These are phyloP conservation scores for Stegophylla sp. DNA, from an alignment of 2,888 invertebrate genomes.

Conservation along the genomic window DNA sequence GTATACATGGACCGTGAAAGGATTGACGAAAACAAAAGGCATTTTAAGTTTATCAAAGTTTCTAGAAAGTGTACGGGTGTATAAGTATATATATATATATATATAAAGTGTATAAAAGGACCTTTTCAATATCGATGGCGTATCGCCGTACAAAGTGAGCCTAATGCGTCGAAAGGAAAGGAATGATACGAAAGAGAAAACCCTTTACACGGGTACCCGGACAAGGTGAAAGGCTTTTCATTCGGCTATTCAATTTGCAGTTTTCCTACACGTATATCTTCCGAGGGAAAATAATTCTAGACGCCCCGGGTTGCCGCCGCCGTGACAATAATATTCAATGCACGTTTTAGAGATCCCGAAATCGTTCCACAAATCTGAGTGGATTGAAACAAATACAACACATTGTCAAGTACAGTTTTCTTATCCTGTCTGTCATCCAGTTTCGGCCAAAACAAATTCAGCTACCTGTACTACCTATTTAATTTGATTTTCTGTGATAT, in stretches of 20 bases:
- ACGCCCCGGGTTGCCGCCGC: neutral
- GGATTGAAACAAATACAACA: slow-evolving; percentile 41
- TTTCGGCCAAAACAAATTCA: neutral
- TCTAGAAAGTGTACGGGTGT: slow-evolving; percentile 26
- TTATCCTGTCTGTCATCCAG: neutral
- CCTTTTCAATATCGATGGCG: slow-evolving; percentile 55
- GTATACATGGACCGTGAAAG: slow-evolving; percentile 46
- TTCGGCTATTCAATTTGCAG: slow-evolving; percentile 50
- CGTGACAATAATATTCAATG: slow-evolving; percentile 29
- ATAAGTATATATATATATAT: slow-evolving; percentile 13
- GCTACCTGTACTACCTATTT: neutral
- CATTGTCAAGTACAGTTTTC: slow-evolving; percentile 33
- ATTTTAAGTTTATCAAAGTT: slow-evolving; percentile 56
- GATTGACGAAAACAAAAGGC: slow-evolving; percentile 53
- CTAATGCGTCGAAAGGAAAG: slow-evolving; percentile 54
- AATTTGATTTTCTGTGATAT: neutral
- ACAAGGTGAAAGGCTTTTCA: slow-evolving; percentile 53
- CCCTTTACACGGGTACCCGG: slow-evolving; percentile 55
- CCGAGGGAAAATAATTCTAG: slow-evolving; percentile 30
- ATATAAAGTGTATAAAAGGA: slow-evolving; percentile 28
- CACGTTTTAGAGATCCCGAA: slow-evolving; percentile 37
- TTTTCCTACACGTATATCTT: slow-evolving; percentile 48
- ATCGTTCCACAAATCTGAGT: slow-evolving; percentile 30
- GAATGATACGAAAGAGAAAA: slow-evolving; percentile 56
- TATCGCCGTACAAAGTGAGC: slow-evolving; percentile 57